These are phyloP conservation scores for Criorhina ranunculi DNA, from an alignment of 2,888 invertebrate genomes.

Conservation along the genomic window DNA sequence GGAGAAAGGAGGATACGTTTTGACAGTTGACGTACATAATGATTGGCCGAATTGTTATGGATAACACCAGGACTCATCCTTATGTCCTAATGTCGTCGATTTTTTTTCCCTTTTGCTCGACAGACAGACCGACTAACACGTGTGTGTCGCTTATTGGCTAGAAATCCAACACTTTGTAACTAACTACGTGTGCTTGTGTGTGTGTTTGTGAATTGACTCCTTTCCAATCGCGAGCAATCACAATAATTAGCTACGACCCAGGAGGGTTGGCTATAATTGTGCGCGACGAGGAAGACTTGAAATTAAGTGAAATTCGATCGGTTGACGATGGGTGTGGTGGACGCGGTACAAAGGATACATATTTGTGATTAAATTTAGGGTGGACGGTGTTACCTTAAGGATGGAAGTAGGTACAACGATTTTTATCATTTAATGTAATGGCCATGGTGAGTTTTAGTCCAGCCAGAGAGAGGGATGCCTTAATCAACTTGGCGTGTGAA, in stretches of 20 bases:
- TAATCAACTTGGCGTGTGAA: constrained; percentile 6
- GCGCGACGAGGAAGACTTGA: constrained; percentile 34
- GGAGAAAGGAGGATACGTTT: constrained; percentile 23
- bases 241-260: constrained; percentile 63
- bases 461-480: neutral
- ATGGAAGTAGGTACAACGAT: constrained; percentile 24
- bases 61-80: constrained; percentile 18
- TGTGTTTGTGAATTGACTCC: neutral
- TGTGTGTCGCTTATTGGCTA: constrained; percentile 32
- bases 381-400: constrained; percentile 1
- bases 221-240: constrained; percentile 57
- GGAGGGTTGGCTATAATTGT: constrained; percentile 36
- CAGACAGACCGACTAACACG: constrained; percentile 10
- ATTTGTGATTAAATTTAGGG: constrained; percentile 12
- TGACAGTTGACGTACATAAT: constrained; percentile 71
- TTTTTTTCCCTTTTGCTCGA: neutral
- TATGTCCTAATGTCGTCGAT: constrained; percentile 8
- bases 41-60: constrained; percentile 68
- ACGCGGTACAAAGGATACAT: no score
- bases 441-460: constrained; percentile 27
- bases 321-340: constrained; percentile 24
- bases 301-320: constrained; percentile 70
- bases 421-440: constrained; percentile 46
- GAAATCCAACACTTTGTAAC: constrained; percentile 38
- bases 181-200: no score